A percentile compares a stretch with the other conserved stretches of the same genome.
phyloP scores from a whole-genome alignment of 2,113 vertebrate genomes.

The Cryptomyrus ogoouensis region DNA sequence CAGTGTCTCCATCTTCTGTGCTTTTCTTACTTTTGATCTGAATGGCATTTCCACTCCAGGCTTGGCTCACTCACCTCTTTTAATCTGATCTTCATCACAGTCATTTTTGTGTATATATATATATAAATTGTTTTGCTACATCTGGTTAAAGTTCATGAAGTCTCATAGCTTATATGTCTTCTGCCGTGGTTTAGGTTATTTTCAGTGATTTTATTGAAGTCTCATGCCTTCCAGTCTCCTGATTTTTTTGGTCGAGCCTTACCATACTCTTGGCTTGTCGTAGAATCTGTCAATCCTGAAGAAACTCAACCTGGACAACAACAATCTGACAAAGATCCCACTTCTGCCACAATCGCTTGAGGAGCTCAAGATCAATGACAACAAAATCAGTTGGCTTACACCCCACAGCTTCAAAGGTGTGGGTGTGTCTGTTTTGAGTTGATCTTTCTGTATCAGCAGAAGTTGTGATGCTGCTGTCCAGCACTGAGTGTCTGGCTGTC shows the following conservation, averaged over 20 bases:
- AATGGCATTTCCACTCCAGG: background rate
- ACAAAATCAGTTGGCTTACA: slow-evolving; percentile 53
- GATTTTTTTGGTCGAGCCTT: background rate
- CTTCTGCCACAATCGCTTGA: slow-evolving; percentile 58
- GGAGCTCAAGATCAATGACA: slow-evolving; percentile 64
- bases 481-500: background rate
- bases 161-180: background rate
- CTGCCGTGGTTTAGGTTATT: background rate
- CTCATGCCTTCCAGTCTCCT: background rate
- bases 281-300: slow-evolving; percentile 59
- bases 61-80: background rate
- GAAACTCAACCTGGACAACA: slow-evolving; percentile 61
- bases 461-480: background rate
- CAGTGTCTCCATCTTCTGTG: background rate
- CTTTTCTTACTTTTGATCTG: background rate
- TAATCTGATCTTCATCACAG: background rate
- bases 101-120: background rate
- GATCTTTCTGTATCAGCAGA: background rate
- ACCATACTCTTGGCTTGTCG: background rate
- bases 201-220: background rate
- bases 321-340: slow-evolving; percentile 57
- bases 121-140: background rate
- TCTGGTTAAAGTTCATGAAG: background rate
- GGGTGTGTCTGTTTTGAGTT: background rate
- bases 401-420: slow-evolving; percentile 56